Evolutionary conservation across 2,113 vertebrate genomes (phyloP), one percentile per base, ranked within the genome.

Genomic region (Chitala chitala): DNA sequence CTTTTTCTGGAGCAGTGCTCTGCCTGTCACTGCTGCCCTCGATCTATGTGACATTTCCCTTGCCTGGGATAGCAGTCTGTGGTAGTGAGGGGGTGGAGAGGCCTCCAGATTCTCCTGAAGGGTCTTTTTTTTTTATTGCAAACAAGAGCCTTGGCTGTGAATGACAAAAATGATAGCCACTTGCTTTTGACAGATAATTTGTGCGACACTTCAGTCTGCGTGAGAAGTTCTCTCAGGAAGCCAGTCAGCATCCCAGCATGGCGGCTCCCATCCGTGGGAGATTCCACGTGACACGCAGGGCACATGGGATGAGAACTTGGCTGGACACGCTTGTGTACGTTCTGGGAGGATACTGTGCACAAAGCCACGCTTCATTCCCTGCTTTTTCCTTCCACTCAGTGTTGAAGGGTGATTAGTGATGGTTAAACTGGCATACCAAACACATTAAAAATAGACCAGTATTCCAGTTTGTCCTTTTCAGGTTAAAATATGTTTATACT

Each of bases 91-190:
- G 77, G 72, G 53, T 13, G n/a, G 29, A 6, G 58, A 12, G 51
- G n/a, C 56, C 58, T 82, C 69, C 1, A 65, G 13, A 48, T 46
- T 48, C 82, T 76, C 82, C 82, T 81, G 78, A 68, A 2, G 83
- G 83, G 72, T 78, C 56, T 55, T 79, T 82, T n/a, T n/a, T n/a
- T n/a, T n/a, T n/a, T n/a, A n/a, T n/a, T 79, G 83, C 76, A 78
- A 77, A 83, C 71, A 20, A 22, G 83, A 87, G 83, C 82, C 71
- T 81, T 80, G 55, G 74, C 79, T 78, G 70, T 73, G 82, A 75
- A 75, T 87, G 83, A 81, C 82, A 86, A 88, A 89, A 85, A 13
- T 83, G 86, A 88, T 86, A 81, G 55, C 86, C 84, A 86, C 87
- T 87, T 82, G 80, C 84, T 86, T 88, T 87, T 84, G 89, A 78